Base-by-base conservation (phyloP, 2,113 vertebrate genomes). In the Burhinus bistriatus region DNA sequence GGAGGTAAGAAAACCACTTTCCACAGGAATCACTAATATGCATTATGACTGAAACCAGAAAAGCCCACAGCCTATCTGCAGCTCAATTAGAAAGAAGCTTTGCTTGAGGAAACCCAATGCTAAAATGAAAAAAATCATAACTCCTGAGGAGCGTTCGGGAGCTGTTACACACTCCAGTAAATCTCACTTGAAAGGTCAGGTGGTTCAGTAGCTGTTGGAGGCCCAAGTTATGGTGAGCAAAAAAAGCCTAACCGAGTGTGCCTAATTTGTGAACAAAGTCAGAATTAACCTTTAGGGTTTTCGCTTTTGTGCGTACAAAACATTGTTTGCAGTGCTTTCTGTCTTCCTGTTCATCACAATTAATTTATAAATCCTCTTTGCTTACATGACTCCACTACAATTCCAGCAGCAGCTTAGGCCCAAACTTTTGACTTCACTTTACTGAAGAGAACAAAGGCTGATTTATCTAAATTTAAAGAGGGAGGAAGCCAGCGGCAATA, bases 261-360 rank as follows among this genome's bases (percentile, higher is more conserved):
- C 75, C 94, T 96, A 94, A 96, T 94, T 94, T 83, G 82, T 44
- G 93, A 95, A 96, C 93, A 92, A 95, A 90, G 93, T 89, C 90
- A 90, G 95, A 97, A 97, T 95, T 97, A 97, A 94, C 94, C 94
- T 96, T 90, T 27, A 77, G 82, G 49, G 68, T 44, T 93, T 91
- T 62, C 0, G 1, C 64, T 80, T 91, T 93, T 88, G 71, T 83
- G 71, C 65, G 16, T 68, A 97, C 82, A 90, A 97, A 96, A 91
- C 90, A 90, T 59, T 86, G 72, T 93, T 93, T 94, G 91, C 82
- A 66, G 32, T 83, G 71, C 82, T 93, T 96, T 94, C 84, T 73
- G 81, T 95, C 82, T 65, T 75, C 72, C 71, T 29, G 51, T 75
- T 96, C 15, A 0, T 80, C 80, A 83, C 87, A 73, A 93, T 90